phyloP scores from a whole-genome alignment of 2,113 vertebrate genomes.

The Atlantisia rogersi region DNA sequence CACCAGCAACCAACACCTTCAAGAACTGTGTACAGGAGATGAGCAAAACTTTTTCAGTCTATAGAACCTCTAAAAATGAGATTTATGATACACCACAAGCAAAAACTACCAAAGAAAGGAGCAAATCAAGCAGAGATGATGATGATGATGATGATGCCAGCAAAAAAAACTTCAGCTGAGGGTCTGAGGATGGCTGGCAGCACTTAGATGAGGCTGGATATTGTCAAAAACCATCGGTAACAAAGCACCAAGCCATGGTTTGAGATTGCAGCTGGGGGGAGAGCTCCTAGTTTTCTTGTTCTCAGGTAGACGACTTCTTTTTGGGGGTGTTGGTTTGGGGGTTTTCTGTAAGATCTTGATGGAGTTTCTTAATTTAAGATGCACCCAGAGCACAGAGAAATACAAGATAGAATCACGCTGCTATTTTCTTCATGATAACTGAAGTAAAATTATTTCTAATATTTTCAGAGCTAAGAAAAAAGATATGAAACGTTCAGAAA shows the following conservation, averaged over 20 bases:
- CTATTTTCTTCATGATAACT: neutral
- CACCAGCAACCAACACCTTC: no score
- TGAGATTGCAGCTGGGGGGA: accelerated
- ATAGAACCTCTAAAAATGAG: neutral
- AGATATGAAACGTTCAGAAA: neutral
- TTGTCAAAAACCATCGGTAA: accelerated
- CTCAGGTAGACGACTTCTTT: neutral
- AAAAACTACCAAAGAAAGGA: neutral
- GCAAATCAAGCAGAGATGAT: neutral
- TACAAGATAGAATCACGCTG: neutral
- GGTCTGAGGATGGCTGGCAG: neutral
- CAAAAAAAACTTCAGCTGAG: neutral
- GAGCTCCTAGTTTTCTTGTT: neutral
- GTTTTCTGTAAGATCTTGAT: neutral
- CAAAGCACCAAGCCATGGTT: neutral
- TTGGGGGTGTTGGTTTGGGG: no score
- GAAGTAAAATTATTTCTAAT: neutral
- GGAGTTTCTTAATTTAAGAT: neutral
- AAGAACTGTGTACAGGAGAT: neutral
- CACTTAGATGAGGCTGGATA: neutral
- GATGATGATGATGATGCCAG: neutral
- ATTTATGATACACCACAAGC: neutral
- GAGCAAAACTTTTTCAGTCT: neutral
- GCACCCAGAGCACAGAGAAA: neutral
- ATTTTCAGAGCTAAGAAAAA: neutral